Base-by-base conservation (phyloP, 2,888 invertebrate species). In the Deilephila elpenor region DNA sequence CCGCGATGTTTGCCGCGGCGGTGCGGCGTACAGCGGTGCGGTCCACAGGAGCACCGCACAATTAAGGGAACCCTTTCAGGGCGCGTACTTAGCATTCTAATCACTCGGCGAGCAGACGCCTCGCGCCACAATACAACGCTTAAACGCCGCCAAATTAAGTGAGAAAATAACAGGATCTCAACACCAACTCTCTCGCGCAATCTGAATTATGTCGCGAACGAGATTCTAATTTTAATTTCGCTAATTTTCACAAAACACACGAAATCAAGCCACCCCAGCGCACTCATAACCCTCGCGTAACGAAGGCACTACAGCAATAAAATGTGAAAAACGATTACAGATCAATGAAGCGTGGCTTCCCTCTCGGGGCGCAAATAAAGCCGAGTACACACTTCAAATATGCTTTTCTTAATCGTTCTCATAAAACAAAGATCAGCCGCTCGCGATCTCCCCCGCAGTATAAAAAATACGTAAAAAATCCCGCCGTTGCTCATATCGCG, bases 361-460 rank as follows among this genome's bases (percentile, higher is more conserved):
- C 94, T 91, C 91, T 89, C 84, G 88, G 89, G 89, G 91, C 89
- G 91, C 93, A 93, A 94, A 93, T 93, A 94, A 93, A 91, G 90
- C 92, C 86, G 86, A 91, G 91, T 93, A 92, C 93, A 93, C 93
- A 93, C 94, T 94, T 92, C 93, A 94, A 94, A 94, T 94, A 94
- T 94, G 94, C 94, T 93, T 94, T 94, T 94, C 94, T 94, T 94
- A 94, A 94, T 94, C 94, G 94, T 94, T 94, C 94, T 94, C 94
- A 93, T 94, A 94, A 94, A 94, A 94, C 94, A 94, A 94, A 94
- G 94, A 94, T 93, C 94, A 93, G 89, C 86, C 87, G 86, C 85
- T 83, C 85, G 84, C 87, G 86, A 88, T 89, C 93, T 90, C 93
- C 93, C 92, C 87, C 82, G 91, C 83, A 84, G 84, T 77, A 84